Evolutionary conservation across 2,888 invertebrate species (phyloP), one percentile per base, ranked within the genome.

Genomic region (Chymomyza procnemis): DNA sequence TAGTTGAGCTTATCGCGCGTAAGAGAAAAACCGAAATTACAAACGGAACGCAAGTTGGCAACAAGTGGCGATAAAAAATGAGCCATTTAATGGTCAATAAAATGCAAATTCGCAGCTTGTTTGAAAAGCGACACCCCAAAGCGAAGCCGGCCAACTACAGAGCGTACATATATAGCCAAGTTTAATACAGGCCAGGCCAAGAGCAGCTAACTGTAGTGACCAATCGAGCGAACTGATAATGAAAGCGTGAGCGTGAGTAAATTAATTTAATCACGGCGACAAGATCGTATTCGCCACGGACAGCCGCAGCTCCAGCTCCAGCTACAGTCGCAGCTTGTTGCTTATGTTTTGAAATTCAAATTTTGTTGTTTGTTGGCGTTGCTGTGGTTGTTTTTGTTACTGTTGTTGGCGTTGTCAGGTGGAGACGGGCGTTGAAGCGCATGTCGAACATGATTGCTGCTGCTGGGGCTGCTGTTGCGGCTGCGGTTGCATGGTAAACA

Each of bases 301-400:
- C 50, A 50, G 19, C 18, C 19, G 8, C 50, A 50, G 19, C 18
- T n/a, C 4, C 18, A 50, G 54, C 19, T 1, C 21, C 19, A 21
- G 54, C 9, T 19, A 2, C 16, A n/a, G 47, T n/a, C 47, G 47
- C 16, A 50, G 50, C 50, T 50, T 50, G 19, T 50, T 14, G 16
- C 50, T 16, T 50, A 18, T 50, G 16, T 21, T 30, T 86, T 79
- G 74, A 73, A 84, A 84, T 86, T 86, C 82, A 81, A 86, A 81
- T 86, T 76, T 14, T 50, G 9, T 14, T 50, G 19, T 50, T 48
- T 4, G 1, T 19, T 2, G 22, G 8, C 1, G 18, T 30, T 56
- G 56, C 1, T 26, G 26, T 26, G 1, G 56, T 56, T 56, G 56
- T 56, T 30, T 30, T 30, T 56, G 26, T 56, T 56, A 76, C 79